Percentiles rank a stretch among this genome's conserved stretches.
phyloP scores from a whole-genome alignment of 2,797 vertebrate genomes.

The Epinephelus awoara region DNA sequence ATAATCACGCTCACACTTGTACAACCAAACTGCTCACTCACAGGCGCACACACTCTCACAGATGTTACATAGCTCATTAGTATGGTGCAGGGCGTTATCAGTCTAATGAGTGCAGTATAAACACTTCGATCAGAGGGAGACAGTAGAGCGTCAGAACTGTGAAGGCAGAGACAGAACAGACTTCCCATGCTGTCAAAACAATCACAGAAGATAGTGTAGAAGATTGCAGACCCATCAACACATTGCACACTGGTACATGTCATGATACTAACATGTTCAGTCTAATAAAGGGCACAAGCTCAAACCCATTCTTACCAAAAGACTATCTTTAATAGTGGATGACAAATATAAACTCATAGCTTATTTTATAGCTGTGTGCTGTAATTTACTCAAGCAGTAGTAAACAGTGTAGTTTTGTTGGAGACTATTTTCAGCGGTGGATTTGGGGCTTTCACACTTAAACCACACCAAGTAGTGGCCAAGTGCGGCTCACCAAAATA shows the following conservation, averaged over 20 bases:
- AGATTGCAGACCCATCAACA: conserved; percentile 34
- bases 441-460: neutral
- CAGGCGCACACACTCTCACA: neutral
- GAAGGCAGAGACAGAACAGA: conserved; percentile 41
- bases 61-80: conserved; percentile 48
- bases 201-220: conserved; percentile 15
- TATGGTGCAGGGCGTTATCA: conserved; percentile 43
- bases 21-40: conserved; percentile 9
- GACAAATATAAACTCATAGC: neutral
- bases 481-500: no score
- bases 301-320: neutral
- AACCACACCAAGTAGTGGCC: no score
- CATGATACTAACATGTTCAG: conserved; percentile 11
- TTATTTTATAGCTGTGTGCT: neutral
- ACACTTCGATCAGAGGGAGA: conserved; percentile 41
- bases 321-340: neutral
- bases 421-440: neutral
- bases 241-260: conserved; percentile 13
- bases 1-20: conserved; percentile 1
- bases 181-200: conserved; percentile 19
- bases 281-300: neutral
- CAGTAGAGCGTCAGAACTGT: conserved; percentile 29
- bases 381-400: neutral
- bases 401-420: neutral
- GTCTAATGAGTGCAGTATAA: conserved; percentile 64